These are phyloP conservation scores for Motacilla alba DNA, from an alignment of 2,113 vertebrate genomes.

Conservation along the genomic window DNA sequence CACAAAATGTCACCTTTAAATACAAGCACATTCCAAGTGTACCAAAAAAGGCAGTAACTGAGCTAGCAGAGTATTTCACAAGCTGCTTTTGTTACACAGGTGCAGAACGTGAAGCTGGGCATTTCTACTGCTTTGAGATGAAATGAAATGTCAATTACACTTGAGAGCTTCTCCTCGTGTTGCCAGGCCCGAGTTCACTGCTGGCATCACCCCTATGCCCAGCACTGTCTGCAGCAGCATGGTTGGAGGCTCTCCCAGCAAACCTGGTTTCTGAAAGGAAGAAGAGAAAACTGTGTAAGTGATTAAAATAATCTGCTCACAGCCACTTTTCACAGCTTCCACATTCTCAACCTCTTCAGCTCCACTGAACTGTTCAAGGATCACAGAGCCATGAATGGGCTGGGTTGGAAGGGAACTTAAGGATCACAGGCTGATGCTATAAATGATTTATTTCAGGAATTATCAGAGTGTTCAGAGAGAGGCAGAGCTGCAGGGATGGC, in stretches of 20 bases:
- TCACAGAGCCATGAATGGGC: rapidly evolving
- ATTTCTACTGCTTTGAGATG: background rate
- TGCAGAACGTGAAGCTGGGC: background rate
- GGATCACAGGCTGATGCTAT: background rate
- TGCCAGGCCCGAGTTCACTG: constrained; percentile 79
- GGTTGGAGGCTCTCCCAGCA: constrained; percentile 89
- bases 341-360: background rate
- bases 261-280: constrained; percentile 82
- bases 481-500: background rate
- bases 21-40: background rate
- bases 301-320: background rate
- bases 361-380: background rate
- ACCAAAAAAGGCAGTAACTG: background rate
- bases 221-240: constrained; percentile 87
- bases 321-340: background rate
- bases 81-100: background rate
- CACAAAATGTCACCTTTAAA: background rate
- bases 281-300: background rate
- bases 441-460: background rate
- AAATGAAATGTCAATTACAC: constrained; percentile 73
- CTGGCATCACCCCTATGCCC: constrained; percentile 77
- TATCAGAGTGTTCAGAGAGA: background rate
- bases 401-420: background rate
- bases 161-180: constrained; percentile 86
- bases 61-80: background rate